Evolutionary conservation across 2,113 vertebrate genomes (phyloP).

Genomic region (Pollimyrus isidori): DNA sequence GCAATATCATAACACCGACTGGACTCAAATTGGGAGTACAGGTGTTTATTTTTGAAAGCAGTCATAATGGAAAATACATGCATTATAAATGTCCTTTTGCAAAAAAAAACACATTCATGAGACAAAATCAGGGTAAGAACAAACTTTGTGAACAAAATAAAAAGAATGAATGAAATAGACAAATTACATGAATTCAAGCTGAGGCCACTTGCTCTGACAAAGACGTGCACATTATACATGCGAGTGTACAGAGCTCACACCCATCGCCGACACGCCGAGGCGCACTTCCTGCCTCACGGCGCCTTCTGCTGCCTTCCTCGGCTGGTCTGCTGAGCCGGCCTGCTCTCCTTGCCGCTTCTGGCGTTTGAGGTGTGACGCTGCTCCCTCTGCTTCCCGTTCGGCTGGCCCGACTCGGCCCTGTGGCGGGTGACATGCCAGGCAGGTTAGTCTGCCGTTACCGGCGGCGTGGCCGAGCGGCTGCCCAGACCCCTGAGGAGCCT

Average conservation of each 20-base stretch:
- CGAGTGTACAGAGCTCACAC: background rate
- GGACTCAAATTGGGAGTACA: background rate
- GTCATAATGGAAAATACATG: background rate
- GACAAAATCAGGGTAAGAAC: background rate
- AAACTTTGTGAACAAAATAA: background rate
- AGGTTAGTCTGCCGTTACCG: background rate
- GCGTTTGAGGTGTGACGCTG: background rate
- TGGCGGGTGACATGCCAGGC: background rate
- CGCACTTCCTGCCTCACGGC: background rate
- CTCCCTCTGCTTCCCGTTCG: conserved; percentile 9
- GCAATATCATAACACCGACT: background rate
- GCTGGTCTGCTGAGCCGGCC: background rate
- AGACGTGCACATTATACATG: background rate
- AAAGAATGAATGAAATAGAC: background rate
- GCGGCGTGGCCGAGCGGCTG: background rate
- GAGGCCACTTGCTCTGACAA: background rate
- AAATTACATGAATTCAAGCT: background rate
- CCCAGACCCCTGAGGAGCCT: background rate
- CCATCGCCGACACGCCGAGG: background rate
- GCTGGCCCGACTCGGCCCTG: background rate
- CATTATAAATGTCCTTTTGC: background rate
- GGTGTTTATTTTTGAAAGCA: background rate
- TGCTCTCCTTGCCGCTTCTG: background rate
- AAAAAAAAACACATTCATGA: background rate
- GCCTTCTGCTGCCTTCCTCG: background rate